Percentiles rank a stretch among this genome's conserved stretches.
phyloP scores from a whole-genome alignment of 64 coral and sea anemone genomes.

The Stichodactyla helianthus region DNA sequence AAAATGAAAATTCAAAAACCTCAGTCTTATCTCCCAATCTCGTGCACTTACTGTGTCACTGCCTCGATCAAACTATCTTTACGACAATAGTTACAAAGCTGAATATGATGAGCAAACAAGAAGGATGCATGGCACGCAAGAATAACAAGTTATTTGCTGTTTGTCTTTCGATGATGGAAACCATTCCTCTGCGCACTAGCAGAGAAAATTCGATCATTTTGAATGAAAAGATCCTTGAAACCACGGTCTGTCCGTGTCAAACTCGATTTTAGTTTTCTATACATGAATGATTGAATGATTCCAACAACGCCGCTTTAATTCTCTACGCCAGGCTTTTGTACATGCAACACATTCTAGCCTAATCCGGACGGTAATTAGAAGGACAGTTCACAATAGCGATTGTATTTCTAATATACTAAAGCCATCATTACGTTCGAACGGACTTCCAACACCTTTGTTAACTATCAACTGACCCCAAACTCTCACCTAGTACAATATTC shows the following conservation, averaged over 20 bases:
- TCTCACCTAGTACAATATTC: conserved; percentile 5
- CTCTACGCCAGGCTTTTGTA: neutral
- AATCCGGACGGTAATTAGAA: conserved; percentile 9
- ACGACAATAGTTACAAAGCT: conserved; percentile 5
- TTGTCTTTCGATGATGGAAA: conserved; percentile 7
- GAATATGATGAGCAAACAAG: conserved; percentile 10
- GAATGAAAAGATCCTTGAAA: neutral
- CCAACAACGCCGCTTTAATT: neutral
- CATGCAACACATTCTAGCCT: neutral
- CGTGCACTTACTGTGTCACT: neutral
- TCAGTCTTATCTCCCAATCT: neutral
- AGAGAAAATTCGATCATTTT: neutral
- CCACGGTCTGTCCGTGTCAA: neutral
- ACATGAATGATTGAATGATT: neutral
- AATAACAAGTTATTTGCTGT: neutral
- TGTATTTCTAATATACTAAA: conserved; percentile 13
- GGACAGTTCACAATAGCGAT: conserved; percentile 14
- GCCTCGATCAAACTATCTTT: conserved; percentile 7
- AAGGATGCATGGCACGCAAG: conserved; percentile 10
- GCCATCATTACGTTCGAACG: neutral
- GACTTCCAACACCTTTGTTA: neutral
- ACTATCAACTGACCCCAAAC: neutral
- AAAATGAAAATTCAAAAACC: neutral
- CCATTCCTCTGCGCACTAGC: neutral
- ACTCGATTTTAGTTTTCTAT: neutral